These are phyloP conservation scores for Fabriciana adippe DNA, from an alignment of 2,888 invertebrate species.

Conservation along the genomic window DNA sequence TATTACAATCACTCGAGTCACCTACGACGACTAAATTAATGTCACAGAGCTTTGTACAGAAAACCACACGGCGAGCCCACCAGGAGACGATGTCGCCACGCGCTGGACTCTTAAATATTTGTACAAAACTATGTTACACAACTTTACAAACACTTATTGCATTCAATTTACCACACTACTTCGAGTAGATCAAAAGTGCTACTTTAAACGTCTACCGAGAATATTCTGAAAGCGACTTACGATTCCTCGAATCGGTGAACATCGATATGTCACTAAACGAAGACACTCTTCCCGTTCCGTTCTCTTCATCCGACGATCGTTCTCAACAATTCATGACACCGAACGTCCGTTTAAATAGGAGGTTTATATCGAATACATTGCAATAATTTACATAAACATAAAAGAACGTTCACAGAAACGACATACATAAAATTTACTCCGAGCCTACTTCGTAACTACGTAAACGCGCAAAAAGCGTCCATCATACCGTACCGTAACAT, in stretches of 20 bases:
- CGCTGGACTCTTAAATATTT: constrained; percentile 18
- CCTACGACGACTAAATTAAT: constrained; percentile 61
- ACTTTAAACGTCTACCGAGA: constrained; percentile 53
- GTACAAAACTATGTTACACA: constrained; percentile 55
- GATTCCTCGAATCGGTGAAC: constrained; percentile 38
- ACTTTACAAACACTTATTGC: constrained; percentile 69
- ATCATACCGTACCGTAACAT: constrained; percentile 54
- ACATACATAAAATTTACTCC: constrained; percentile 66
- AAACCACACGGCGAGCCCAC: constrained; percentile 17
- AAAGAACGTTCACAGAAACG: constrained; percentile 68
- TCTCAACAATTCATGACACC: constrained; percentile 56
- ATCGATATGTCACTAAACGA: constrained; percentile 28
- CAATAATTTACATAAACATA: constrained; percentile 76
- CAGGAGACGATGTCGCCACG: no score
- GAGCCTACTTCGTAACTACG: constrained; percentile 70
- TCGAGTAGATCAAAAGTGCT: constrained; percentile 73
- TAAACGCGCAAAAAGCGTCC: constrained; percentile 79
- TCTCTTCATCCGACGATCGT: constrained; percentile 11
- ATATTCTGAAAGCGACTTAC: constrained; percentile 45
- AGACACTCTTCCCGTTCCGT: constrained; percentile 22
- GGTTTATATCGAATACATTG: constrained; percentile 63
- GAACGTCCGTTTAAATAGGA: constrained; percentile 60
- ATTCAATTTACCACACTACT: constrained; percentile 72
- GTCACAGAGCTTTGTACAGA: constrained; percentile 51
- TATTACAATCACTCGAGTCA: constrained; percentile 77